These are phyloP conservation scores for Parelbella ahira DNA, from an alignment of 2,888 invertebrate species.

Conservation along the genomic window DNA sequence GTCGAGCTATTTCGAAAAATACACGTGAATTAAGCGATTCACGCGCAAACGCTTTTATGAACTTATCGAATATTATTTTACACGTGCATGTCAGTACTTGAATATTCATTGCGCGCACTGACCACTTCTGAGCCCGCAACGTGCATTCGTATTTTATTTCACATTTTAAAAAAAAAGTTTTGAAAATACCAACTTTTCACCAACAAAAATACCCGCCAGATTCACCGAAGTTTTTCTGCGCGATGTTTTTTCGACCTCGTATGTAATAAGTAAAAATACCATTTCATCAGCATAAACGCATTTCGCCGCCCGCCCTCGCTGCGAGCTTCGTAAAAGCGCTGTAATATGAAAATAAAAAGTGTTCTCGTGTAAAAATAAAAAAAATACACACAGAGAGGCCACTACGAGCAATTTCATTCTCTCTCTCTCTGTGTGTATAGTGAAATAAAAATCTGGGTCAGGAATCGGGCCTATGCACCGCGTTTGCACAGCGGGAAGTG, in stretches of 20 bases:
- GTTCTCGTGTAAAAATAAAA: slow-evolving; percentile 49
- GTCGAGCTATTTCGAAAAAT: too few species aligned
- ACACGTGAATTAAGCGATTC: too few species aligned
- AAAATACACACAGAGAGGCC: slow-evolving; percentile 45
- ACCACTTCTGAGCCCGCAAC: slow-evolving; percentile 9
- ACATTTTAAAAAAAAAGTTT: slow-evolving; percentile 7
- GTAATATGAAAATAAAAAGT: slow-evolving; percentile 59
- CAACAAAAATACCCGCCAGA: slow-evolving; percentile 15
- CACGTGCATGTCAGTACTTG: too few species aligned
- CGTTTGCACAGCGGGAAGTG: slow-evolving; percentile 8
- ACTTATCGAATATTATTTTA: too few species aligned
- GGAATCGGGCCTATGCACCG: slow-evolving; percentile 32
- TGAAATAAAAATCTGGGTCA: slow-evolving; percentile 76
- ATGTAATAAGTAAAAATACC: slow-evolving; percentile 30
- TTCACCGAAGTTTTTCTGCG: slow-evolving; percentile 4
- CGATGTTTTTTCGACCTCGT: slow-evolving; percentile 13
- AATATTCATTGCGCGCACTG: slow-evolving; percentile 6
- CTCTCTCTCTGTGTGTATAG: slow-evolving; percentile 44
- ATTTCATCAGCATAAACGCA: slow-evolving; percentile 39
- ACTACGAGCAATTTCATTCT: slow-evolving; percentile 74
- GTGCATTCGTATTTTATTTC: slow-evolving; percentile 13
- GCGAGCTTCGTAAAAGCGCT: slow-evolving; percentile 31
- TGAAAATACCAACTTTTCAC: slow-evolving; percentile 11
- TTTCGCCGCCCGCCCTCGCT: slow-evolving; percentile 30
- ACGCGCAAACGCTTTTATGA: too few species aligned